Base-by-base conservation (phyloP, 2,888 invertebrate genomes). In the Synergus laeviventris region DNA sequence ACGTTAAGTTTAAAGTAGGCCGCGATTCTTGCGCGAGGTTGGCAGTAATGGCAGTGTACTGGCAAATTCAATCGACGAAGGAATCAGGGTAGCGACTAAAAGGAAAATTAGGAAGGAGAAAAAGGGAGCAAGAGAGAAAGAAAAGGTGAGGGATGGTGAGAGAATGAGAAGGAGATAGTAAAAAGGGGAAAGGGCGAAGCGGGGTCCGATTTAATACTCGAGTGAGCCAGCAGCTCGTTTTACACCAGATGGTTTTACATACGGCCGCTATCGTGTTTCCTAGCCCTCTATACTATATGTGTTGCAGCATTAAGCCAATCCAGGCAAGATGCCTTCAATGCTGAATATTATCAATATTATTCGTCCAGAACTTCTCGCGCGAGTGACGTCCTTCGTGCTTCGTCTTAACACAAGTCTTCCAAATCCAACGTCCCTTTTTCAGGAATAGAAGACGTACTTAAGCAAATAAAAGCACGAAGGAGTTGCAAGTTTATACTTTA, bases 201-300 rank as follows among this genome's bases (percentile, higher is more conserved):
- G 84, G 84, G 85, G 86, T 83, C 88, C 90, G 90, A 91, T 91
- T 91, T 91, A 91, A 91, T 91, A 89, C 90, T 87, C 87, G 88
- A 89, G 81, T 87, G 90, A 89, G 84, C 86, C 88, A 83, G 87
- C 89, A 89, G 88, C 90, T 91, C 90, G 89, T 89, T 90, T 91
- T 90, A 91, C 91, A 90, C 87, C 90, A 90, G 89, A 90, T 90
- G 89, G 85, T 88, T 89, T 89, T 89, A 88, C 89, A 88, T 89
- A 87, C 86, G 84, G 84, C 82, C 84, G 86, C 88, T 91, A 91
- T 91, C 91, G 88, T 87, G 88, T 90, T 91, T 90, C 90, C 84
- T 77, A 74, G 76, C 79, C 80, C 73, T 81, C 76, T 77, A 36
- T 70, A 45, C 18, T 66, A 11, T 80, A 75, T 79, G 66, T 74